Base-by-base conservation (phyloP, 2,797 vertebrate genomes). In the Moxostoma hubbsi region DNA sequence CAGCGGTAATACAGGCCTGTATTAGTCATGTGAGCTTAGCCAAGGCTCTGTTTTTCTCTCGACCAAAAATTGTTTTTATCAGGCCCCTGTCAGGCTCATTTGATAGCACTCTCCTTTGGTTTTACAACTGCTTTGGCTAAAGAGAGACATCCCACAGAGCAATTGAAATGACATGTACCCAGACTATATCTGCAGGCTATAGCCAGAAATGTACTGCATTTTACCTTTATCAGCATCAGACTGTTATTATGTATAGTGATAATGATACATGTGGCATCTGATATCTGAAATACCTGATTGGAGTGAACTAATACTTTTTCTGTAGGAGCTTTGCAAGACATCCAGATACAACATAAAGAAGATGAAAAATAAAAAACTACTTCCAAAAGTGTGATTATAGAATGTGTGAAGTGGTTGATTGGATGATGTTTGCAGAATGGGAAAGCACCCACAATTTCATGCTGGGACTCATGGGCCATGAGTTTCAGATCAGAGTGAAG, bases 401-500 rank as follows among this genome's bases (percentile, higher is more conserved):
- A 79, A 79, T 79, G 68, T 64, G 71, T 79, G 54, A 79, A 79
- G 54, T 65, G 69, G 46, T 65, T 69, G 73, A 73, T 79, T 79
- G 69, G 69, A 79, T 65, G 68, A 79, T 59, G 62, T 72, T 81
- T 74, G 70, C 66, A 84, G 72, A 81, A 83, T 82, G 75, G 80
- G 82, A 82, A 78, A 80, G 66, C 83, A 79, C 74, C 58, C 75
- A 79, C 84, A 71, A 80, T 80, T 71, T 68, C 58, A 24, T 59
- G 70, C 66, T 73, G 81, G 81, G 82, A 85, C 74, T 85, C 77
- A 80, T 82, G 80, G 83, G 78, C 80, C 82, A 15, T 73, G 70
- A 71, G 75, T 79, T 70, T 82, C 80, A 46, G 77, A 82, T 86
- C 82, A 77, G 81, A 83, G 61, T 81, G 82, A 82, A 76, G 80